Conservation (phyloP, 2,888 invertebrate species). For the Sinopyrophorus schimmeli region DNA sequence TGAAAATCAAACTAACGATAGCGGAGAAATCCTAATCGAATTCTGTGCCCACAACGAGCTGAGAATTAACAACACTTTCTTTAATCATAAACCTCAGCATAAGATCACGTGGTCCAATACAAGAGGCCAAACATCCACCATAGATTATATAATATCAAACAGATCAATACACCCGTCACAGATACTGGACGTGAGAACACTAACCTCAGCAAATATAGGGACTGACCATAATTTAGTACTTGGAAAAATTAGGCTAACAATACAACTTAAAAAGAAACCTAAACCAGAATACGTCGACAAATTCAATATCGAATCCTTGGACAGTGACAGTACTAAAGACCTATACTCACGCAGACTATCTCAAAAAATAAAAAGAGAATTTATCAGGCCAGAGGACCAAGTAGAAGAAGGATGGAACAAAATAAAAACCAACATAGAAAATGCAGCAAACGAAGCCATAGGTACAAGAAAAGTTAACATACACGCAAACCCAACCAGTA, state of each 20-base stretch:
- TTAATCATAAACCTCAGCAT: no score
- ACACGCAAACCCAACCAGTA: slow-evolving; percentile 1
- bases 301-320: neutral
- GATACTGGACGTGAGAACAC: slow-evolving; percentile 24
- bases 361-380: neutral
- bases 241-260: slow-evolving; percentile 12
- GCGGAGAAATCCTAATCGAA: slow-evolving; percentile 8
- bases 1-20: slow-evolving; percentile 19
- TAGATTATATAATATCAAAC: no score
- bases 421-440: slow-evolving; percentile 3
- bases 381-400: neutral
- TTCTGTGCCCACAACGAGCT: slow-evolving; percentile 12
- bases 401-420: slow-evolving; percentile 1
- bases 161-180: no score
- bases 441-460: neutral
- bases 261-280: neutral
- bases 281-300: neutral
- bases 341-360: neutral
- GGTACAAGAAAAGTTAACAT: neutral
- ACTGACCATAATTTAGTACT: slow-evolving; percentile 23
- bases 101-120: slow-evolving; percentile 27
- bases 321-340: neutral
- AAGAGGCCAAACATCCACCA: slow-evolving; percentile 21
- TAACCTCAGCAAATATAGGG: slow-evolving; percentile 21
- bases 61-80: slow-evolving; percentile 29